These are phyloP conservation scores for Hypselothyrea guttata DNA, from an alignment of 2,888 invertebrate genomes.

Conservation along the genomic window DNA sequence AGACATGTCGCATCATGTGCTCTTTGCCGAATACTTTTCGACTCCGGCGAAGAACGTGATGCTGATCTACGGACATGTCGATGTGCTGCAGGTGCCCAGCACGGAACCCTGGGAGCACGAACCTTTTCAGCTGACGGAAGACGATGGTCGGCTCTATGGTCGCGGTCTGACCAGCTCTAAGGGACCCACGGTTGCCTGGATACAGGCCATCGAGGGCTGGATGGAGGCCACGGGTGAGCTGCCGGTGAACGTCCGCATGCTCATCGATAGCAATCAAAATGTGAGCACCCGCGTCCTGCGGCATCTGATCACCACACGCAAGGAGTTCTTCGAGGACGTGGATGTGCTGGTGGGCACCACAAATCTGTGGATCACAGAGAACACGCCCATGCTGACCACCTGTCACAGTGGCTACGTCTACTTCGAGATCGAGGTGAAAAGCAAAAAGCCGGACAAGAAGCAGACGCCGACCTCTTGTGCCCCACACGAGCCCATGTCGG, in stretches of 20 bases:
- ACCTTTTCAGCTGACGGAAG: slow-evolving; percentile 30
- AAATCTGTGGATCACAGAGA: slow-evolving; percentile 39
- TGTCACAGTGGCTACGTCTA: slow-evolving; percentile 38
- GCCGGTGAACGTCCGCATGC: slow-evolving; percentile 39
- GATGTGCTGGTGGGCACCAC: slow-evolving; percentile 39
- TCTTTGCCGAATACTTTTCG: slow-evolving; percentile 51
- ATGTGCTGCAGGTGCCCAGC: slow-evolving; percentile 14
- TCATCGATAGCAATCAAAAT: slow-evolving; percentile 28
- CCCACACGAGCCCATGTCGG: slow-evolving; percentile 25
- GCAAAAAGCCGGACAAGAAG: neutral
- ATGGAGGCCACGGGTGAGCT: slow-evolving; percentile 14
- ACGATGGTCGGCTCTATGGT: slow-evolving; percentile 18
- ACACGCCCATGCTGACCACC: slow-evolving; percentile 29
- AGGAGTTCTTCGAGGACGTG: slow-evolving; percentile 34
- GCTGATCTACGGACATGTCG: slow-evolving; percentile 42
- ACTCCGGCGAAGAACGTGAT: slow-evolving; percentile 45
- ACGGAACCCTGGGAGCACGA: slow-evolving; percentile 23
- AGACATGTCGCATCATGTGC: slow-evolving; percentile 13
- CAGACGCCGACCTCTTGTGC: neutral
- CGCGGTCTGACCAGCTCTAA: slow-evolving; percentile 37
- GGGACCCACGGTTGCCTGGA: slow-evolving; percentile 43
- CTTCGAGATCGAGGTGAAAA: slow-evolving; percentile 36
- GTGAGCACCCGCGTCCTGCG: neutral
- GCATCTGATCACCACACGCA: slow-evolving; percentile 13
- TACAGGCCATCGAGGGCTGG: slow-evolving; percentile 40